phyloP scores from a whole-genome alignment of 2,113 vertebrate genomes.

The Leiothrix lutea region DNA sequence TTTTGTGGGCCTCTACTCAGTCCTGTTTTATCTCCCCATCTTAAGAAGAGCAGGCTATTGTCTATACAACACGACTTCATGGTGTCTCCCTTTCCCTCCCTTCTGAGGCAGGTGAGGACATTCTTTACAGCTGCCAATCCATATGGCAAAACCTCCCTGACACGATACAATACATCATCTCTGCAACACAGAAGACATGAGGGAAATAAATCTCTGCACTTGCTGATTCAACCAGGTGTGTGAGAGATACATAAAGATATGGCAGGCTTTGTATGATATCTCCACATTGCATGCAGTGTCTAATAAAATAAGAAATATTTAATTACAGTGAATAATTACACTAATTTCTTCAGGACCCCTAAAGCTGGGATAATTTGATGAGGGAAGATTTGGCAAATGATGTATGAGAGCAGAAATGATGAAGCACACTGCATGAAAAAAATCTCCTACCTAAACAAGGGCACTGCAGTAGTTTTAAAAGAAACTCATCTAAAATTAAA shows the following conservation, averaged over 20 bases:
- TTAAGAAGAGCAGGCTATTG: background rate
- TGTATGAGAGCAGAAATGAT: background rate
- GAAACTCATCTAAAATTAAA: background rate
- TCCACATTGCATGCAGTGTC: background rate
- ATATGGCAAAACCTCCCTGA: background rate
- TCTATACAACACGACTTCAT: background rate
- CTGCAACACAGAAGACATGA: background rate
- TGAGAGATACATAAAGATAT: background rate
- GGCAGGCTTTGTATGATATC: background rate
- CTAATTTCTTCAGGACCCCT: background rate
- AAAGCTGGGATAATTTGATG: slow-evolving; percentile 9
- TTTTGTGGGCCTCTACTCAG: background rate
- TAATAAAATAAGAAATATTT: slow-evolving; percentile 54
- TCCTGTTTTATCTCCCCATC: background rate
- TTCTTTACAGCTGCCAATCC: background rate
- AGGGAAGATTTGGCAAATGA: background rate
- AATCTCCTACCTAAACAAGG: background rate
- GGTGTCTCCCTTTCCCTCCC: background rate
- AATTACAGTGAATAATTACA: slow-evolving; percentile 29
- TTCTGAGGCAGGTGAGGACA: background rate
- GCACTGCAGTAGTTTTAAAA: background rate
- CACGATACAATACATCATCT: background rate
- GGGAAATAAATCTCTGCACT: background rate
- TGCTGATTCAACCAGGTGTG: background rate
- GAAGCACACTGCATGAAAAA: background rate